Base-by-base conservation (phyloP, 2,797 vertebrate species). In the Sardinella longiceps region DNA sequence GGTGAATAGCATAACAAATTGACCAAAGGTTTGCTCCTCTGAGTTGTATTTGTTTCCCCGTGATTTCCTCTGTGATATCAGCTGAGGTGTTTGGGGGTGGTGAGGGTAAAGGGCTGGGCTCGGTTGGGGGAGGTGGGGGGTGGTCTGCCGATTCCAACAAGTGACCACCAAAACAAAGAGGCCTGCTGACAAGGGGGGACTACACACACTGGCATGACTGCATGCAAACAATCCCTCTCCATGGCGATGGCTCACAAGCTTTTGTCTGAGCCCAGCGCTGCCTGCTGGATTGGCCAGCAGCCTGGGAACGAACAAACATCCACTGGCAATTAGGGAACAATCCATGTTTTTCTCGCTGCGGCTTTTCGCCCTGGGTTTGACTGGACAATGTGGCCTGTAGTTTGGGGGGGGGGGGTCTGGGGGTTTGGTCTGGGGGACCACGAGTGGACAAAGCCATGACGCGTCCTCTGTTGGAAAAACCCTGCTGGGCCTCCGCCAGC, bases 171-270 rank as follows among this genome's bases (percentile, higher is more conserved):
- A 88, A 88, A 95, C 92, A 93, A 93, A 93, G 90, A 89, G 87
- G 89, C 87, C 84, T 60, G 87, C 87, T 87, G 86, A 85, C 89
- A 85, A 81, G 20, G 84, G 87, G 74, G 87, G 83, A 48, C 81
- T 51, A 80, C 91, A 88, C 93, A 93, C 82, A 56, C 83, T 82
- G 20, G 91, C 91, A 92, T 94, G 93, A 93, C 91, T 94, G 92
- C 92, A 93, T 89, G 91, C 94, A 94, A 94, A 95, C 94, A 95
- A 95, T 94, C 91, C 80, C 84, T 94, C 91, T 80, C 94, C 92
- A 94, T 94, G 90, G 92, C 84, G 81, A 95, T 91, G 30, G 83
- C 84, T 91, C 91, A 46, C 86, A 37, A 9, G 89, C 90, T 90
- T 94, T 94, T 94, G 94, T 95, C 89, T 86, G 7, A 81, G 86